Percentiles rank a stretch among this genome's conserved stretches.
phyloP scores from a whole-genome alignment of 1,140 invertebrate genomes.

The Temnothorax longispinosus region DNA sequence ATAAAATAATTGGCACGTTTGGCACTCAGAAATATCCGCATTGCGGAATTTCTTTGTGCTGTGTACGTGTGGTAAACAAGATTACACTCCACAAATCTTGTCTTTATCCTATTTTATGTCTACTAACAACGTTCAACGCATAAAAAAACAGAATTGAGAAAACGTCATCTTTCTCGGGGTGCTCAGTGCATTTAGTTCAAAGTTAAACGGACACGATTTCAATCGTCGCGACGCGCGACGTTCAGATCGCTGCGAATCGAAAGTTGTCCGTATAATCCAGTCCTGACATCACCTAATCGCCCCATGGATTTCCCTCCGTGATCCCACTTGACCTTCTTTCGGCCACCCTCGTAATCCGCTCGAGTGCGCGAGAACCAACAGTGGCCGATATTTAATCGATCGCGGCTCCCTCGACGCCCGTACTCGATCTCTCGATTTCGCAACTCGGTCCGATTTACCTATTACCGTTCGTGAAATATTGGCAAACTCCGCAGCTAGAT shows the following conservation, averaged over 20 bases:
- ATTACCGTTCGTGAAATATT: conserved; percentile 70
- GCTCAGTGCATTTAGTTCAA: conserved; percentile 20
- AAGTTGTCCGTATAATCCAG: conserved; percentile 51
- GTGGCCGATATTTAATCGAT: conserved; percentile 68
- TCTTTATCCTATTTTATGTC: not conserved
- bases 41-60: conserved; percentile 15
- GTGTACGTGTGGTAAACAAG: not conserved
- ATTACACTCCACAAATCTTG: not conserved
- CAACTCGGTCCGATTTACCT: conserved; percentile 64
- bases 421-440: conserved; percentile 63
- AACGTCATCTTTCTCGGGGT: not conserved
- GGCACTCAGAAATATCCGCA: not conserved
- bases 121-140: not conserved
- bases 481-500: conserved; percentile 69
- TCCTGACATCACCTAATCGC: conserved; percentile 61
- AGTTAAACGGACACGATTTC: conserved; percentile 55
- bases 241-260: conserved; percentile 2
- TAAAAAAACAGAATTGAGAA: not conserved
- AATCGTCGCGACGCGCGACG: conserved; percentile 48
- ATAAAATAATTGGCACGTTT: conserved; percentile 12
- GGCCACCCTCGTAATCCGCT: conserved; percentile 53
- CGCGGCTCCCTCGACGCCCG: conserved; percentile 54
- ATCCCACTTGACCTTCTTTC: conserved; percentile 61
- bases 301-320: conserved; percentile 50
- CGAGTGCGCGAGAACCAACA: conserved; percentile 49